These are phyloP conservation scores for Apogon talboti DNA, from an alignment of 2,797 vertebrate species.

Conservation along the genomic window DNA sequence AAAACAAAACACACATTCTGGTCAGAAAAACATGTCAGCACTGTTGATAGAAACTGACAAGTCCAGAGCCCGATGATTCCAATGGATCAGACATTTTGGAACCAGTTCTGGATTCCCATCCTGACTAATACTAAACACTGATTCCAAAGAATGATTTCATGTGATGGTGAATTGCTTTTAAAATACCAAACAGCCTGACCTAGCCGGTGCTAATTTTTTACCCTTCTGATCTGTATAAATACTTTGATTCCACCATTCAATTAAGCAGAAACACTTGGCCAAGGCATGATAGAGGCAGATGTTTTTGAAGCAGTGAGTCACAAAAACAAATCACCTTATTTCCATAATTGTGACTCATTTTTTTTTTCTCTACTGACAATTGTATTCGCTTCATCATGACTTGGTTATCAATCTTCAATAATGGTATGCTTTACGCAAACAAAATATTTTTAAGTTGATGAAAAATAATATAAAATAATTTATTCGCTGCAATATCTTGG, in stretches of 20 bases:
- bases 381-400: conserved; percentile 15
- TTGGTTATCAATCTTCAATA: not conserved
- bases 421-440: no score
- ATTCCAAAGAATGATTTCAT: not conserved
- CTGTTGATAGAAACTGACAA: no score
- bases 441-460: no score
- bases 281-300: conserved; percentile 23
- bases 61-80: no score
- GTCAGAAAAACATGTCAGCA: no score
- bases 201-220: not conserved
- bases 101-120: not conserved
- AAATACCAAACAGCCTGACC: not conserved
- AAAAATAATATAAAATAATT: no score
- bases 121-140: not conserved
- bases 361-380: conserved; percentile 3
- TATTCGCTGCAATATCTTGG: no score
- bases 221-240: not conserved
- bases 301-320: conserved; percentile 39
- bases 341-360: conserved; percentile 22
- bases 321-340: conserved; percentile 22
- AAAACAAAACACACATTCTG: no score
- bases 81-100: no score
- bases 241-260: conserved; percentile 2
- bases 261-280: conserved; percentile 1
- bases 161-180: not conserved